Base-by-base conservation (phyloP, 2,113 vertebrate genomes). In the Isurus oxyrinchus region DNA sequence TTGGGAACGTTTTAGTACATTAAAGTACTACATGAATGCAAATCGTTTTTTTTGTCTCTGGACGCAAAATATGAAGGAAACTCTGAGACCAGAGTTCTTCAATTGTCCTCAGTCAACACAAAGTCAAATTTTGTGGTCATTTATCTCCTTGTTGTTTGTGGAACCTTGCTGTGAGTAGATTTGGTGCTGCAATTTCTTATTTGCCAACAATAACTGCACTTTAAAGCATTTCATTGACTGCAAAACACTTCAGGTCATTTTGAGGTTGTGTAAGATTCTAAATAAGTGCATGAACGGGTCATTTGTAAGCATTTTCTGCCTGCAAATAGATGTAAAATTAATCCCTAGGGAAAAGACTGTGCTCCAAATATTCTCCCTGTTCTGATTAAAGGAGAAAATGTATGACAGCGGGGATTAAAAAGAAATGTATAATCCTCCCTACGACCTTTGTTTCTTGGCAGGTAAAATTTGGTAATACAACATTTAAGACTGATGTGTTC, bases 381-480 rank as follows among this genome's bases (percentile, higher is more conserved):
- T 57, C n/a, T 81, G n/a, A 91, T 57, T 91, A 59, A 91, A 91
- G 40, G 19, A 57, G 31, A 59, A 63, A n/a, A 63, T 93, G 31
- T 81, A n/a, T 40, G 76, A 35, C 8, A 59, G 27, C 3, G 7
- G 57, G 1, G 14, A 2, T 91, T 61, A 59, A 91, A 57, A 91
- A 49, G 44, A 31, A 91, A 59, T 91, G 53, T n/a, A 21, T n/a
- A 63, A 72, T 69, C 1, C 67, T 95, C 21, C 23, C 11, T 96
- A 31, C 3, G 61, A 94, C 90, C 67, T 79, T 95, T 66, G 35
- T 96, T 2, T 96, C 96, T 97, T 97, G 2, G 95, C 97, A 99
- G 99, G 99, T 99, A 53, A 99, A 99, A 97, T 99, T 99, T 98
- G 99, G 98, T 98, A 99, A 99, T 97, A 99, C 98, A 96, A 99